A percentile compares a stretch with the other conserved stretches of the same genome.
Evolutionary conservation across 2,113 vertebrate genomes (phyloP).

Genomic region (Paramormyrops kingsleyae): DNA sequence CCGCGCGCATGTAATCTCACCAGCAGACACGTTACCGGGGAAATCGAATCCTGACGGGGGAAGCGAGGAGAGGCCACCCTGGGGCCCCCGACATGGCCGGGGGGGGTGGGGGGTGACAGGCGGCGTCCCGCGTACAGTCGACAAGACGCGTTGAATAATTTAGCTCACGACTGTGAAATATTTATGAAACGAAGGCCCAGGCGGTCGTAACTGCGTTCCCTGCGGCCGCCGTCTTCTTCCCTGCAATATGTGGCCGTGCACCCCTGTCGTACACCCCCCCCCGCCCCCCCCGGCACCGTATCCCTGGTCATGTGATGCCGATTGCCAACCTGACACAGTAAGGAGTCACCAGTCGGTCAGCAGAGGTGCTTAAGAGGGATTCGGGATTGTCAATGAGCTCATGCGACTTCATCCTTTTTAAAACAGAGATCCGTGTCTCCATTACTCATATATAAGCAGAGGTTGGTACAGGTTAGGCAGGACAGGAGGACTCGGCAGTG

Average conservation of each 20-base stretch:
- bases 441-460: neutral
- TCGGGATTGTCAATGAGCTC: neutral
- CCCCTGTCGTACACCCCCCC: neutral
- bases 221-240: neutral
- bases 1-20: constrained; percentile 62
- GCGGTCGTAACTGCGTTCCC: constrained; percentile 35
- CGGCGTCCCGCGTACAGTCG: neutral
- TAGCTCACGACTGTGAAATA: constrained; percentile 61
- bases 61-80: constrained; percentile 10
- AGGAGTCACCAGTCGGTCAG: no score
- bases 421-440: neutral
- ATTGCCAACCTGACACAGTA: neutral
- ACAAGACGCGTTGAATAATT: constrained; percentile 55
- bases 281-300: neutral
- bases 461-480: neutral
- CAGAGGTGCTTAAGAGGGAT: neutral
- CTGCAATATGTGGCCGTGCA: neutral
- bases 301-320: neutral
- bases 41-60: constrained; percentile 11
- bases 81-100: neutral
- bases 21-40: constrained; percentile 37
- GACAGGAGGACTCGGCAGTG: neutral
- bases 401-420: neutral
- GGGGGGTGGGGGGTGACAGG: neutral
- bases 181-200: constrained; percentile 54